Conservation (phyloP, 2,113 vertebrate species). For the Galbula dea region DNA sequence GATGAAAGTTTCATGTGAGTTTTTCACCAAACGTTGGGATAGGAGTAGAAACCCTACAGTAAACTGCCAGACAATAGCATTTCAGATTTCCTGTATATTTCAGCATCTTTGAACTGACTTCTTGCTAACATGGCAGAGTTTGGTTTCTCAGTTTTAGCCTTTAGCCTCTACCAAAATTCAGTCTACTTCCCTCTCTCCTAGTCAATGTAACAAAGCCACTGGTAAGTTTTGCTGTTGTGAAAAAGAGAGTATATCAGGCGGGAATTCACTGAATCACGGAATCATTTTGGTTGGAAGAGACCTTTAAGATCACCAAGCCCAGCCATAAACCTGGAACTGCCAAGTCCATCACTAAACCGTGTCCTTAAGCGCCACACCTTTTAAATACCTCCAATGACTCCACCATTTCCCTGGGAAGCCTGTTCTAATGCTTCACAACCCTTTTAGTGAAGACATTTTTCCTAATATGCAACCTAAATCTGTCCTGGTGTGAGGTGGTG, state of each 20-base stretch:
- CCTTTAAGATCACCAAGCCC: no score
- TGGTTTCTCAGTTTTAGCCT: neutral
- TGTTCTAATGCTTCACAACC: no score
- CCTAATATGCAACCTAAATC: no score
- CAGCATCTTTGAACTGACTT: neutral
- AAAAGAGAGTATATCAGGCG: neutral
- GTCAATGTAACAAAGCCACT: neutral
- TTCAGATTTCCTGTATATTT: neutral
- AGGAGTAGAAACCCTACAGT: neutral
- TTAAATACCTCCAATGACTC: no score
- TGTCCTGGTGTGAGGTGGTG: no score
- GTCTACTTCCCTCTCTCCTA: neutral
- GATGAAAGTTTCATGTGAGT: neutral
- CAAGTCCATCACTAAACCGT: no score
- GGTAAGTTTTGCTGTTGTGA: neutral
- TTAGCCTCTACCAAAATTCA: neutral
- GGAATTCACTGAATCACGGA: neutral
- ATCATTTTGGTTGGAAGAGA: no score
- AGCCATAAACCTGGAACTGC: no score
- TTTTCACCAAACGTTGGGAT: neutral
- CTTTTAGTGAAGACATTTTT: no score
- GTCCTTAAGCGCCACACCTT: no score
- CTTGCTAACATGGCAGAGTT: neutral
- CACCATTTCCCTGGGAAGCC: no score
- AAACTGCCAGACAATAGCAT: rapidly evolving